These are phyloP conservation scores for Meloidogyne chitwoodi DNA, from an alignment of 1,140 invertebrate genomes.

Conservation along the genomic window DNA sequence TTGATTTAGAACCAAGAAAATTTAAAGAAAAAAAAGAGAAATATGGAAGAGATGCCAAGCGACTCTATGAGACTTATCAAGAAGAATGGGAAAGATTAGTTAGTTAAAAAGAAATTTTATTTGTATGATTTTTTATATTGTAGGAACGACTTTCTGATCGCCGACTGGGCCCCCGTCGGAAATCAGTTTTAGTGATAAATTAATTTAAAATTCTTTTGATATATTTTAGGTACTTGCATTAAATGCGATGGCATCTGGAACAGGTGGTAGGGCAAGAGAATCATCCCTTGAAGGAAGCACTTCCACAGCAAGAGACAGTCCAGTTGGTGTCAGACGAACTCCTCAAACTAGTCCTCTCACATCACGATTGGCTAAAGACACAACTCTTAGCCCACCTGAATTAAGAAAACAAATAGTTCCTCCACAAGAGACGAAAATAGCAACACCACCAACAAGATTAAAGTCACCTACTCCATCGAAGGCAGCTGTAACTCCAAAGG, in stretches of 20 bases:
- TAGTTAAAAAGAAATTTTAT: not conserved
- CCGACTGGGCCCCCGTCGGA: slow-evolving; percentile 17
- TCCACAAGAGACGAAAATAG: not conserved
- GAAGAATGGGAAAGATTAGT: slow-evolving; percentile 38
- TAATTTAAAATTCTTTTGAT: not conserved
- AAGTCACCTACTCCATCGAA: not conserved
- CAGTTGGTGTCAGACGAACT: not conserved
- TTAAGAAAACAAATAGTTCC: not conserved
- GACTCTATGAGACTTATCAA: slow-evolving; percentile 58
- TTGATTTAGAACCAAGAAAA: slow-evolving; percentile 42
- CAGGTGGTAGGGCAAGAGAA: not conserved
- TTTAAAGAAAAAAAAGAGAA: slow-evolving; percentile 59
- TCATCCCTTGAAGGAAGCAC: slow-evolving; percentile 5
- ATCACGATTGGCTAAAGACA: not conserved
- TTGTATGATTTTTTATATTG: not conserved
- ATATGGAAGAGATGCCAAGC: slow-evolving; percentile 53
- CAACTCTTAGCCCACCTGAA: not conserved
- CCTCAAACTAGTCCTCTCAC: not conserved
- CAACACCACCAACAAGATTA: not conserved
- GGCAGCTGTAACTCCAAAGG: not conserved
- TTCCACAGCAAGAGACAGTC: not conserved
- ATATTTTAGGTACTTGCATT: not conserved
- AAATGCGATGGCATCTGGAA: slow-evolving; percentile 1
- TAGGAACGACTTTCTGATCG: slow-evolving; percentile 18
- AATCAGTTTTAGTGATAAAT: slow-evolving; percentile 12